Percentiles rank a stretch among this genome's conserved stretches.
Evolutionary conservation across 1,140 invertebrate species (phyloP).

Genomic region (Grapholita molesta): DNA sequence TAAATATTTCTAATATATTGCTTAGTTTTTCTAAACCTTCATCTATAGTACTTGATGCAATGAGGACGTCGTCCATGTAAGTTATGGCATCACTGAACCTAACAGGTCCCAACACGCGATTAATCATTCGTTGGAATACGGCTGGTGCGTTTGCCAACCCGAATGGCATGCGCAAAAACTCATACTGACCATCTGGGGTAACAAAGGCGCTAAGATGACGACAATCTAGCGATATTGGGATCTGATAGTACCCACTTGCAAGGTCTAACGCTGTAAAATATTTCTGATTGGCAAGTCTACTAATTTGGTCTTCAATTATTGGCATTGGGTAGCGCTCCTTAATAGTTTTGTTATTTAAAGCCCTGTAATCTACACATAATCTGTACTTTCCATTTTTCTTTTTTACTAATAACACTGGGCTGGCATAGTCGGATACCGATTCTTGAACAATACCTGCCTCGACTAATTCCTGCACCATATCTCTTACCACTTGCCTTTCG

Average conservation of each 20-base stretch:
- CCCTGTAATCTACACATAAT: too few species aligned
- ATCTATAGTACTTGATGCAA: too few species aligned
- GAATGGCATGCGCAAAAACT: conserved; percentile 40
- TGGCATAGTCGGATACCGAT: conserved; percentile 34
- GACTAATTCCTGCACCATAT: background rate
- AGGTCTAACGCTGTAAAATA: conserved; percentile 71
- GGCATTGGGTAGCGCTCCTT: conserved; percentile 9
- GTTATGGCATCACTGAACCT: too few species aligned
- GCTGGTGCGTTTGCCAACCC: too few species aligned
- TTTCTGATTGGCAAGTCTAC: conserved; percentile 19
- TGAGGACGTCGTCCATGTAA: too few species aligned
- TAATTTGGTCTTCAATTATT: conserved; percentile 36
- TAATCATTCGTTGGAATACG: too few species aligned
- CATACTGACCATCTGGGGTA: too few species aligned
- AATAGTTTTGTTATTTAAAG: background rate
- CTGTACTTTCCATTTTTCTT: conserved; percentile 26
- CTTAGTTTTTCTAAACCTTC: too few species aligned
- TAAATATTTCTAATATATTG: too few species aligned
- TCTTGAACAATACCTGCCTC: conserved; percentile 42
- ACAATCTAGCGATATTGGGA: conserved; percentile 38
- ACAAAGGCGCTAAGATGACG: conserved; percentile 17
- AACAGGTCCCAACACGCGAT: too few species aligned
- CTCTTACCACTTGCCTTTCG: background rate
- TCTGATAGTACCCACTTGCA: conserved; percentile 71
- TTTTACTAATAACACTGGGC: conserved; percentile 23